phyloP scores from a whole-genome alignment of 2,888 invertebrate species.

The Nasonia oneida region DNA sequence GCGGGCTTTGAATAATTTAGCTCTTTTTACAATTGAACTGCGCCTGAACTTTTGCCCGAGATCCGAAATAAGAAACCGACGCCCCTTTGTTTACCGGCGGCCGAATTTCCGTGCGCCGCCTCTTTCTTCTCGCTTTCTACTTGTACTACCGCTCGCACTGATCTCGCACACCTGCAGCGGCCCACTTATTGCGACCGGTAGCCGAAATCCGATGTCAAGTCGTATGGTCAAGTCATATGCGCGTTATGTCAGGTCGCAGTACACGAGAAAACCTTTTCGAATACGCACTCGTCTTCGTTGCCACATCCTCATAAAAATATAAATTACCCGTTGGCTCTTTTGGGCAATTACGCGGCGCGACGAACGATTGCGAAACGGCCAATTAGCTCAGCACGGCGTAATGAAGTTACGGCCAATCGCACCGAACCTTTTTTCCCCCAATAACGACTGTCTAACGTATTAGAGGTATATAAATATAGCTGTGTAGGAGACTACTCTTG shows the following conservation, averaged over 20 bases:
- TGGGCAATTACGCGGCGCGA: background rate
- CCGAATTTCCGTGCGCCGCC: background rate
- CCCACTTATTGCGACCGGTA: constrained; percentile 5
- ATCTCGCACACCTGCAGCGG: constrained; percentile 13
- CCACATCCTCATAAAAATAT: constrained; percentile 35
- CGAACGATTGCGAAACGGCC: background rate
- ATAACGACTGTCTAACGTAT: background rate
- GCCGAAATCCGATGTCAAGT: background rate
- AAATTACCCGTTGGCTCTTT: constrained; percentile 2
- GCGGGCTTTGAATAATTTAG: background rate
- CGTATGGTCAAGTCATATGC: too few relatives aligned
- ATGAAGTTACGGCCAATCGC: constrained; percentile 1
- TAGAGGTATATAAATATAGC: too few relatives aligned
- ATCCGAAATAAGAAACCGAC: background rate
- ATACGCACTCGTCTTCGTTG: background rate
- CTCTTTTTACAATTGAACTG: background rate
- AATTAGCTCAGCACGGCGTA: background rate
- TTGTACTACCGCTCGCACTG: background rate
- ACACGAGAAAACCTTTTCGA: background rate
- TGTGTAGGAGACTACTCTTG: too few relatives aligned
- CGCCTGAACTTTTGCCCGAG: background rate
- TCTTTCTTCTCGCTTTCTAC: constrained; percentile 6
- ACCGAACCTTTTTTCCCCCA: background rate
- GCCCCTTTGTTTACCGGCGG: background rate
- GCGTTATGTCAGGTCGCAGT: too few relatives aligned